Evolutionary conservation across 2,113 vertebrate species (phyloP).

Genomic region (Argyrosomus japonicus): DNA sequence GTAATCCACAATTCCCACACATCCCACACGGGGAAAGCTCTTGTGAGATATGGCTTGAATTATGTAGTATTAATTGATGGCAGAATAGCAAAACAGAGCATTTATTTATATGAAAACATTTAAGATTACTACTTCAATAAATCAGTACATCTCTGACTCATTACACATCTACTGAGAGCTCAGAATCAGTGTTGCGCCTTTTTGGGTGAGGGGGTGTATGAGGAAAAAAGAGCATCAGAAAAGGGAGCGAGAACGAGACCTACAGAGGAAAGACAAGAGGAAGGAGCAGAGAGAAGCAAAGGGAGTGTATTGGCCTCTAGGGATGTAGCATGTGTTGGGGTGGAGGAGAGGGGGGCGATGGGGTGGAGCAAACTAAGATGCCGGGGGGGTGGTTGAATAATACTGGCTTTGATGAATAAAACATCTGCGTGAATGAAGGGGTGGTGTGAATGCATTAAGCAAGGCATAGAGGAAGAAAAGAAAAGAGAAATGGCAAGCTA

Average conservation of each 20-base stretch:
- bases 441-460: slow-evolving; percentile 81
- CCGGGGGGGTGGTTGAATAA: slow-evolving; percentile 73
- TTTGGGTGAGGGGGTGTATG: slow-evolving; percentile 13
- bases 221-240: neutral
- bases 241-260: slow-evolving; percentile 19
- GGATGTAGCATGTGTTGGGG: slow-evolving; percentile 77
- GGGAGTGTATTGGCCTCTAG: slow-evolving; percentile 65
- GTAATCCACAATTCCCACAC: no score
- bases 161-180: slow-evolving; percentile 14
- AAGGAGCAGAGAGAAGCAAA: slow-evolving; percentile 42
- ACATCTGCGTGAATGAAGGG: slow-evolving; percentile 82
- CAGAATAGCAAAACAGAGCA: neutral
- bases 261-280: slow-evolving; percentile 37
- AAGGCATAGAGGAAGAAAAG: slow-evolving; percentile 30
- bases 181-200: neutral
- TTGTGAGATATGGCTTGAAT: neutral
- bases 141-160: slow-evolving; percentile 20
- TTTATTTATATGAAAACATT: neutral
- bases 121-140: slow-evolving; percentile 1
- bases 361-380: slow-evolving; percentile 61
- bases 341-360: slow-evolving; percentile 46
- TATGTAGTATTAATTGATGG: neutral
- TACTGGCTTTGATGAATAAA: slow-evolving; percentile 88
- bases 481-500: slow-evolving; percentile 16
- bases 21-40: neutral